Percentiles rank a stretch among this genome's conserved stretches.
Conservation (phyloP, 2,888 invertebrate species). For the Calameuta filiformis region DNA sequence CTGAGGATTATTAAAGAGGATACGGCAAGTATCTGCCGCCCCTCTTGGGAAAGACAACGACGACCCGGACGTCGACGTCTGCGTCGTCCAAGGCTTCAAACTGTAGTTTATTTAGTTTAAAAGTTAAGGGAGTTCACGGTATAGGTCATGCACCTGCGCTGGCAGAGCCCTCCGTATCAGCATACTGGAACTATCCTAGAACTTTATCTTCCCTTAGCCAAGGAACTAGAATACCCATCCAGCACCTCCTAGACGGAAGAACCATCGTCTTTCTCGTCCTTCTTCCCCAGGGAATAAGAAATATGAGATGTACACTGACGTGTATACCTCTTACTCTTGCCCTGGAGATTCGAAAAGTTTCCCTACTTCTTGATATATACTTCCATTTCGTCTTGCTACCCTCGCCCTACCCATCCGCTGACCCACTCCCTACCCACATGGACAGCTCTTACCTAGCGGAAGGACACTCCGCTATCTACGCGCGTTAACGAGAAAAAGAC, state of each 20-base stretch:
- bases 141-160: conserved; percentile 20
- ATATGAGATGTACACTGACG: conserved; percentile 41
- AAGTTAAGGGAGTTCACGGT: conserved; percentile 39
- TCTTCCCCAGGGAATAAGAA: conserved; percentile 48
- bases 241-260: conserved; percentile 11
- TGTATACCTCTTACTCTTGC: conserved; percentile 37
- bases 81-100: conserved; percentile 41
- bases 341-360: conserved; percentile 54
- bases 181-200: conserved; percentile 36
- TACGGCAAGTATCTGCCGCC: neutral
- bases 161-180: conserved; percentile 39
- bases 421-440: neutral
- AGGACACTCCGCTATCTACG: neutral
- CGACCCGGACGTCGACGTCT: conserved; percentile 17
- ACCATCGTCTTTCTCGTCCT: conserved; percentile 14
- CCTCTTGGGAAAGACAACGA: neutral
- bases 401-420: neutral
- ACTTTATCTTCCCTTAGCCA: conserved; percentile 43
- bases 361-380: conserved; percentile 27
- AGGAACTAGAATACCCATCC: conserved; percentile 24
- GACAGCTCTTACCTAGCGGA: neutral
- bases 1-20: neutral
- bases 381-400: conserved; percentile 26
- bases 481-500: neutral
- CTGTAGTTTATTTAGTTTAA: conserved; percentile 52